These are phyloP conservation scores for Synaphobranchus kaupii DNA, from an alignment of 2,797 vertebrate genomes.

Conservation along the genomic window DNA sequence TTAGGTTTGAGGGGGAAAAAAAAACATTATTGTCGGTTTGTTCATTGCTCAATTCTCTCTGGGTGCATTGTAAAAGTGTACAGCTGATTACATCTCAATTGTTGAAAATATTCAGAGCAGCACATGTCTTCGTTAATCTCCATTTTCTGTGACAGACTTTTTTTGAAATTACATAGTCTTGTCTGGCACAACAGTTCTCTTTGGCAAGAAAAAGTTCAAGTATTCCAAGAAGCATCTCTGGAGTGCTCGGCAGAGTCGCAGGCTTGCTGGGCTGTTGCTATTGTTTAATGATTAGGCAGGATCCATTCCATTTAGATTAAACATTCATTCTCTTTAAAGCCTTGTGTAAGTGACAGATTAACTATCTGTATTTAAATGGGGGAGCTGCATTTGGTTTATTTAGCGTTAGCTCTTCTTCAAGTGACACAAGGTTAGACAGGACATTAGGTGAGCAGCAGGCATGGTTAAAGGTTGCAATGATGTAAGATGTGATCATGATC, in stretches of 20 bases:
- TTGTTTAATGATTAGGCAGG: conserved; percentile 51
- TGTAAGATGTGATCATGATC: background rate
- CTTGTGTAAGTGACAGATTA: conserved; percentile 39
- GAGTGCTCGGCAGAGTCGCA: conserved; percentile 41
- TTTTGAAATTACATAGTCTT: conserved; percentile 52
- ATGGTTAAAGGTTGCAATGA: background rate
- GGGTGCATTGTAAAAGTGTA: background rate
- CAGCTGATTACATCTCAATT: background rate
- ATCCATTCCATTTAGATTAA: conserved; percentile 43
- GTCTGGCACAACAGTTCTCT: conserved; percentile 49
- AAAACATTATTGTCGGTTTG: background rate
- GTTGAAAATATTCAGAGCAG: background rate
- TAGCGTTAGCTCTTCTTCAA: conserved; percentile 20
- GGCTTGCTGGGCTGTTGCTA: conserved; percentile 41
- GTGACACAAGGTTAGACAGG: conserved; percentile 21
- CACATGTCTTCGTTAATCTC: conserved; percentile 44
- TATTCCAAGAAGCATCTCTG: conserved; percentile 50
- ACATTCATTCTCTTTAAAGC: conserved; percentile 38
- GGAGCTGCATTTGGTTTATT: conserved; percentile 21
- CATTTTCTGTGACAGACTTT: conserved; percentile 46
- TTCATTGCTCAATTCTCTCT: background rate
- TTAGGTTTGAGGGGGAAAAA: background rate
- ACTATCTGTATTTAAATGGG: conserved; percentile 32
- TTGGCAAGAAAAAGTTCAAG: conserved; percentile 48
- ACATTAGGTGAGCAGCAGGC: background rate